Conservation (phyloP, 1,140 invertebrate species). For the Leguminivora glycinivorella region DNA sequence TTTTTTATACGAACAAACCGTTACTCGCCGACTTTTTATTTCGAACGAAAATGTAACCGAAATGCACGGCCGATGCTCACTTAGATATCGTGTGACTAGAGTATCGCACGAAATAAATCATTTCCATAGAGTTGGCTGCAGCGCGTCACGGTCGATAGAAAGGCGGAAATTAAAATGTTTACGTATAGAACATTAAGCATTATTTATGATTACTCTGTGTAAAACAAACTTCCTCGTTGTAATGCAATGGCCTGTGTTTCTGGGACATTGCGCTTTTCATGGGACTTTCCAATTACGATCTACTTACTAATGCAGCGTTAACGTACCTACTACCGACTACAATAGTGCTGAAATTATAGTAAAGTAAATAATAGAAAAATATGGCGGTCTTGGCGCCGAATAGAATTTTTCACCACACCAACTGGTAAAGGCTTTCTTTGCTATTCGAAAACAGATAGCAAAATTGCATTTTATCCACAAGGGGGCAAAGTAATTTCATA, state of each 20-base stretch:
- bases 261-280: too few relatives aligned
- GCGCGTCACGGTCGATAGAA: constrained; percentile 35
- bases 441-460: too few relatives aligned
- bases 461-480: too few relatives aligned
- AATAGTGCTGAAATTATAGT: too few relatives aligned
- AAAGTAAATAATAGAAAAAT: too few relatives aligned
- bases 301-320: too few relatives aligned
- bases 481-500: too few relatives aligned
- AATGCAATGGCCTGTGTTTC: background rate
- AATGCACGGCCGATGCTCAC: background rate
- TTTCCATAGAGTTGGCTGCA: constrained; percentile 31
- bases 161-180: constrained; percentile 59
- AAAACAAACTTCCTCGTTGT: background rate
- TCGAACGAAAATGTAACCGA: background rate
- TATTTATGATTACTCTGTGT: constrained; percentile 48
- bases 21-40: background rate
- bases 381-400: too few relatives aligned
- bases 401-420: too few relatives aligned
- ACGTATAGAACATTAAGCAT: constrained; percentile 55
- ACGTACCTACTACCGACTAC: too few relatives aligned
- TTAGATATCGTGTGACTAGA: constrained; percentile 9
- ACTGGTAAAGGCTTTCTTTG: too few relatives aligned
- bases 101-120: constrained; percentile 33
- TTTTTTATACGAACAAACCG: background rate
- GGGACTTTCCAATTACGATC: too few relatives aligned